Base-by-base conservation (phyloP, 1,140 invertebrate species). In the Brachionus paranguensis region DNA sequence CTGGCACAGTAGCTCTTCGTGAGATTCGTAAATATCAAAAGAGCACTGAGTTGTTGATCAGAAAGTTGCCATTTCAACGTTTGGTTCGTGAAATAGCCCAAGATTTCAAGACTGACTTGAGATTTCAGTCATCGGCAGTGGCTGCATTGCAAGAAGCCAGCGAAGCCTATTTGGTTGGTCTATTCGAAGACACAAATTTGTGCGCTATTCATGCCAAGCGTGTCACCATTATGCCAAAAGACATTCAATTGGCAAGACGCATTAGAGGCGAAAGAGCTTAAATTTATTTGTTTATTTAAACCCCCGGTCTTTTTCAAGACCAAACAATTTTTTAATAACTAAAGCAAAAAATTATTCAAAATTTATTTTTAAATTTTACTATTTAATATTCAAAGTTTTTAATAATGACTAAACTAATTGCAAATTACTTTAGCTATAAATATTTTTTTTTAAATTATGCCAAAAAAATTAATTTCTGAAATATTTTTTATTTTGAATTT, bases 151-250 rank as follows among this genome's bases (percentile, higher is more conserved):
- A 86, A 92, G 94, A 47, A 47, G 45, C 45, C 11, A 47, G 93
- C 86, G 95, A 96, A 88, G 94, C 95, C 29, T 95, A 95, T 87
- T 88, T 95, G 84, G 94, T 95, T 11, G 94, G 94, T 86, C 91
- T 96, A 11, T 96, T 88, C 91, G 95, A 96, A 92, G 94, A 96
- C 89, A 95, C 95, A 85, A 96, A 96, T 90, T 91, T 96, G 92
- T 96, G 95, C 90, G 95, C 95, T 85, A 96, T 96, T 89, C 95
- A 96, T 88, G 95, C 95, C 85, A 96, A 96, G 89, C 93, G 95
- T 87, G 95, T 97, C 45, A 96, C 95, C 85, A 96, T 97, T 88
- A 96, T 96, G 95, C 95, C 95, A 79, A 96, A 96, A 91, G 95
- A 96, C 88, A 96, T 97, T 87, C 95, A 96, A 86, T 85, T 89